Conservation (phyloP, 1,140 invertebrate genomes). For the Armadillidium nasatum region DNA sequence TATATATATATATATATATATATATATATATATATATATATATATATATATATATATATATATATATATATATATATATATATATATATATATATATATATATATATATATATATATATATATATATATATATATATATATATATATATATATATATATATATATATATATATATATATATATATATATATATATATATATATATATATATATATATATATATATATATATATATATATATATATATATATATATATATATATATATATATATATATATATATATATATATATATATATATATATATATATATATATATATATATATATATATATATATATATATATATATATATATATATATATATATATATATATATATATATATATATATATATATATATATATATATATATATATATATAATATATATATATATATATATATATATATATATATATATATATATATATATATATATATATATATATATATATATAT, state of each 20-base stretch:
- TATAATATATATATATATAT: conserved; percentile 13
- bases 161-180: too few relatives aligned
- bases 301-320: neutral
- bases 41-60: neutral
- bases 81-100: neutral
- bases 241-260: too few relatives aligned
- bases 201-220: too few relatives aligned
- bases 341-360: neutral
- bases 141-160: too few relatives aligned
- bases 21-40: neutral
- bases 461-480: conserved; percentile 15
- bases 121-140: too few relatives aligned
- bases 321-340: neutral
- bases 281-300: neutral
- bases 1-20: too few relatives aligned
- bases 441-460: conserved; percentile 15
- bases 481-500: neutral
- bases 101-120: neutral
- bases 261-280: too few relatives aligned
- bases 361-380: neutral
- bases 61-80: neutral
- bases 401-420: conserved; percentile 13
- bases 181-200: too few relatives aligned
- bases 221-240: too few relatives aligned
- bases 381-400: neutral